phyloP scores from a whole-genome alignment of 2,888 invertebrate species.

The Mongoloraphidia duomilia region DNA sequence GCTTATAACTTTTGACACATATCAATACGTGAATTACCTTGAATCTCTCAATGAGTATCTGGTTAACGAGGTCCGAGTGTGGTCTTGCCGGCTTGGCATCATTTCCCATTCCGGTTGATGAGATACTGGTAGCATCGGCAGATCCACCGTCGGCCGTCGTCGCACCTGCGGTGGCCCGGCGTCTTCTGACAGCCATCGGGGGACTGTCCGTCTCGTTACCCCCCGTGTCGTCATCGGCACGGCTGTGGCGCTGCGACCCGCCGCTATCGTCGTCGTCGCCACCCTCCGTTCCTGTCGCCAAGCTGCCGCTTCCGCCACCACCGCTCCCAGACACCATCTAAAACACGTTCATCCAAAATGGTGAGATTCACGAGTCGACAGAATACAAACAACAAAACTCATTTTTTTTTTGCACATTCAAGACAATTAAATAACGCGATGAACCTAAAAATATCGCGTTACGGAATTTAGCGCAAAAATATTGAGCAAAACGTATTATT shows the following conservation, averaged over 20 bases:
- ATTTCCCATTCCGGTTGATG: no score
- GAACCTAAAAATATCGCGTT: no score
- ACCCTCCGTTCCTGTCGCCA: constrained; percentile 27
- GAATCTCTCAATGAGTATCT: constrained; percentile 42
- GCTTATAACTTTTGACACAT: no score
- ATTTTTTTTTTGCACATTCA: no score
- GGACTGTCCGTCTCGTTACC: constrained; percentile 36
- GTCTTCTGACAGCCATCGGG: constrained; percentile 33
- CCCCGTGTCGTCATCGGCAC: constrained; percentile 14
- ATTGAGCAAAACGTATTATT: no score
- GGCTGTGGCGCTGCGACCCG: constrained; percentile 37
- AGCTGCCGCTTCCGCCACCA: constrained; percentile 30
- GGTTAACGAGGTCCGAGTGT: constrained; percentile 42
- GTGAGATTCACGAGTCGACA: background rate
- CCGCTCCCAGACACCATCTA: constrained; percentile 34
- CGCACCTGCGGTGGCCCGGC: constrained; percentile 22
- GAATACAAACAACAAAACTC: no score
- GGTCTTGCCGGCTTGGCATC: constrained; percentile 28
- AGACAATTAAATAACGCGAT: no score
- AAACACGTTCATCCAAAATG: constrained; percentile 14
- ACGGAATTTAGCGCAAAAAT: no score
- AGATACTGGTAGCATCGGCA: no score
- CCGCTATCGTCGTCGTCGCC: constrained; percentile 38
- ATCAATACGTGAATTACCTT: constrained; percentile 34
- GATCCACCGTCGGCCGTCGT: constrained; percentile 18